Base-by-base conservation (phyloP, 2,113 vertebrate genomes). In the Mionectes macconnelli region DNA sequence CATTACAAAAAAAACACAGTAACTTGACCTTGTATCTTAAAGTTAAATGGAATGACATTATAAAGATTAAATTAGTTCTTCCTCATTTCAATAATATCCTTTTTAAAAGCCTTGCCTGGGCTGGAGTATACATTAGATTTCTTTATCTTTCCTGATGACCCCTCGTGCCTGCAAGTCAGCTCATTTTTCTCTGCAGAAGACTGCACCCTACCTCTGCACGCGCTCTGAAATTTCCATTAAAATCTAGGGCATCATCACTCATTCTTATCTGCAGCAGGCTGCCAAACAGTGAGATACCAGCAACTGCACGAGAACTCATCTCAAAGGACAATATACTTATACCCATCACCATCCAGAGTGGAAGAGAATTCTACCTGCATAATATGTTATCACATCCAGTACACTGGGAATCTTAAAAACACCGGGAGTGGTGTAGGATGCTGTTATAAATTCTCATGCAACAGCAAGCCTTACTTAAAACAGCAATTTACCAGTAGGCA, bases 201-300 rank as follows among this genome's bases (percentile, higher is more conserved):
- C 97, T 98, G 97, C 96, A 97, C 96, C 97, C 97, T 97, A 98
- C 97, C 23, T 94, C 97, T 95, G 92, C 96, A 94, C 6, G 12
- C 4, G 15, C 88, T 97, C 84, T 92, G 84, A 98, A 98, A 98
- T 97, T 98, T 97, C 97, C 97, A 98, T 98, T 98, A 98, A 97
- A 98, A 98, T 98, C 97, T 98, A 96, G 97, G 97, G 96, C 97
- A 98, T 97, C 98, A 98, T 98, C 98, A 98, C 82, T 98, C 98
- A 98, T 97, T 97, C 97, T 98, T 98, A 98, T 98, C 98, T 98
- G 93, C 95, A 97, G 98, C 92, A 96, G 89, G 83, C 97, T 98
- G 95, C 97, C 63, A 62, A 98, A 92, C 96, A 97, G 94, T 73
- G 93, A 18, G 62, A 94, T 96, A 94, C 97, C 87, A 96, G 96